phyloP scores from a whole-genome alignment of 1,140 invertebrate species.

The Drosophila nebulosa region DNA sequence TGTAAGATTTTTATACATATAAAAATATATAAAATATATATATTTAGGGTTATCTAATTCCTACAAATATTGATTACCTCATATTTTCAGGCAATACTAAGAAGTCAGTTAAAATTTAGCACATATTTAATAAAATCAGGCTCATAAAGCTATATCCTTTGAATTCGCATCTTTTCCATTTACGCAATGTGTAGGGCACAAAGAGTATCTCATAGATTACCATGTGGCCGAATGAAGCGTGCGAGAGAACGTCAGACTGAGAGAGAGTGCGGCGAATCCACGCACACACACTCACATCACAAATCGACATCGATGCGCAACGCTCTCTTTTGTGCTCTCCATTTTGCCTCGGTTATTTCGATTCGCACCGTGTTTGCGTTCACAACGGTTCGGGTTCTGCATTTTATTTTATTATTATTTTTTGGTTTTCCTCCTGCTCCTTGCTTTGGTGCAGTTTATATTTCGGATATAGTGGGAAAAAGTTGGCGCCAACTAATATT shows the following conservation, averaged over 20 bases:
- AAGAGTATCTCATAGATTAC: background rate
- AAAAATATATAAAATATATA: no score
- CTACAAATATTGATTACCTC: no score
- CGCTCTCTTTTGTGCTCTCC: conserved; percentile 56
- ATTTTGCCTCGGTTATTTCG: conserved; percentile 73
- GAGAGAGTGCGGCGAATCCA: conserved; percentile 46
- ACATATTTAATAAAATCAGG: no score
- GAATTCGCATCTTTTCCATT: background rate
- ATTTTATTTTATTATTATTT: conserved; percentile 79
- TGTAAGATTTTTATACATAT: no score
- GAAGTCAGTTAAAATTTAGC: no score
- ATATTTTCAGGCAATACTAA: no score
- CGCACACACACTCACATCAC: conserved; percentile 23
- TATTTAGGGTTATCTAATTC: no score
- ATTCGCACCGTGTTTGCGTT: conserved; percentile 76
- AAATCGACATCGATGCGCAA: conserved; percentile 28
- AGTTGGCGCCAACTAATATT: conserved; percentile 3
- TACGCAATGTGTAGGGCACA: background rate
- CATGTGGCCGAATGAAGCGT: background rate
- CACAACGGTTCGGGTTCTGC: conserved; percentile 77
- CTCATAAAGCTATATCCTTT: background rate
- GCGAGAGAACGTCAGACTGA: conserved; percentile 11
- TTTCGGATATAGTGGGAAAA: conserved; percentile 22
- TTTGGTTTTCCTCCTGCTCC: conserved; percentile 71
- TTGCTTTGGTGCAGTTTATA: conserved; percentile 48